Base-by-base conservation (phyloP, 2,113 vertebrate species). In the Balaeniceps rex region DNA sequence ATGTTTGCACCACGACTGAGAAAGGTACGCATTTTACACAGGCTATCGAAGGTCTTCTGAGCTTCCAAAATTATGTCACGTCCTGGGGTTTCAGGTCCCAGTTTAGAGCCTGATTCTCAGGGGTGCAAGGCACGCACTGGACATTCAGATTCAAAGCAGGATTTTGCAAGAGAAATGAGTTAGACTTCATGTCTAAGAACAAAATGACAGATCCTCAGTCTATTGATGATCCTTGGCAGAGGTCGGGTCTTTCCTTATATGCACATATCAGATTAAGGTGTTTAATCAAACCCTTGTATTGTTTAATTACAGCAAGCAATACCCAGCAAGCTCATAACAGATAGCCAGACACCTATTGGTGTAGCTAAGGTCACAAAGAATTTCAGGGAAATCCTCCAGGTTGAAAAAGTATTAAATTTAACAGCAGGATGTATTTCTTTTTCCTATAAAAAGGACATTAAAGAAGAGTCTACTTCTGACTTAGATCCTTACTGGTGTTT, bases 401-500 rank as follows among this genome's bases (percentile, higher is more conserved):
- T 8, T 77, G 54, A 89, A 92, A 94, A 85, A 79, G 54, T 22
- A 63, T 5, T 49, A 42, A 57, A 80, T 71, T 77, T 82, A 79
- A 91, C 14, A 77, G 28, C 6, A 80, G 18, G 19, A 77, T 51
- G 10, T 15, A 54, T 54, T 77, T 92, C 6, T 79, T 34, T 94
- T 72, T 87, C 81, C n/a, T 72, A 34, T 40, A 89, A n/a, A 94
- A 96, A 96, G 69, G 49, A 79, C 34, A 83, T 70, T 52, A 85
- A 89, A 94, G 78, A 76, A 71, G 66, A 89, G 60, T 81, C 91
- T 89, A 54, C 46, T 86, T 92, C 93, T 91, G 75, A 96, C 83
- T 93, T 95, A 92, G 75, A 90, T 83, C 52, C 44, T 94, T 87
- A 87, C 87, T 84, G 64, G 47, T 87, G 42, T 97, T 97, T 94